Evolutionary conservation across 2,797 vertebrate genomes (phyloP).

Genomic region (Iguana delicatissima): DNA sequence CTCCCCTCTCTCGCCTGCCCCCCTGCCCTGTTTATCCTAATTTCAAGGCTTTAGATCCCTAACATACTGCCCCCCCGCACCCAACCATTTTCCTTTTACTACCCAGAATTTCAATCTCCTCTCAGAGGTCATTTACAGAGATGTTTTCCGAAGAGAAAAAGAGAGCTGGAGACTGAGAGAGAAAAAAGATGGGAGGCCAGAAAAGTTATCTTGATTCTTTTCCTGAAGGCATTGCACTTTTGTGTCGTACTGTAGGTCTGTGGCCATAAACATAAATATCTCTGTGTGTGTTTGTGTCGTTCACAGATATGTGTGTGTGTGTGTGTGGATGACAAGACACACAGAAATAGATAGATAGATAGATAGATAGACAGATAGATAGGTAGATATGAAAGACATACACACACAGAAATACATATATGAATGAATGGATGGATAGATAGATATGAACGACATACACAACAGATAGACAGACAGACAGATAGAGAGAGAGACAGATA

Average conservation of each 20-base stretch:
- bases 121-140: slow-evolving; percentile 42
- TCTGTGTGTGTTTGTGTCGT: not conserved
- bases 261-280: no score
- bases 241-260: not conserved
- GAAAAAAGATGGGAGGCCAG: slow-evolving; percentile 15
- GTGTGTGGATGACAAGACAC: no score
- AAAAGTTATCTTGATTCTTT: slow-evolving; percentile 44
- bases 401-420: no score
- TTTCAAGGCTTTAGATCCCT: slow-evolving; percentile 29
- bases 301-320: not conserved
- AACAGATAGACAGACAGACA: no score
- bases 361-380: no score
- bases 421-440: no score
- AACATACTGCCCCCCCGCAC: not conserved
- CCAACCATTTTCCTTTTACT: slow-evolving; percentile 15
- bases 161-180: not conserved
- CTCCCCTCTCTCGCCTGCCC: slow-evolving; percentile 11
- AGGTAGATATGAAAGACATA: no score
- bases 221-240: not conserved
- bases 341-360: no score
- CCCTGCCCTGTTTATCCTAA: not conserved
- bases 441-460: no score
- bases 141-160: slow-evolving; percentile 19
- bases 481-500: no score
- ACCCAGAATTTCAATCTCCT: not conserved